These are phyloP conservation scores for Oreohelix idahoensis DNA, from an alignment of 1,140 invertebrate species.

Conservation along the genomic window DNA sequence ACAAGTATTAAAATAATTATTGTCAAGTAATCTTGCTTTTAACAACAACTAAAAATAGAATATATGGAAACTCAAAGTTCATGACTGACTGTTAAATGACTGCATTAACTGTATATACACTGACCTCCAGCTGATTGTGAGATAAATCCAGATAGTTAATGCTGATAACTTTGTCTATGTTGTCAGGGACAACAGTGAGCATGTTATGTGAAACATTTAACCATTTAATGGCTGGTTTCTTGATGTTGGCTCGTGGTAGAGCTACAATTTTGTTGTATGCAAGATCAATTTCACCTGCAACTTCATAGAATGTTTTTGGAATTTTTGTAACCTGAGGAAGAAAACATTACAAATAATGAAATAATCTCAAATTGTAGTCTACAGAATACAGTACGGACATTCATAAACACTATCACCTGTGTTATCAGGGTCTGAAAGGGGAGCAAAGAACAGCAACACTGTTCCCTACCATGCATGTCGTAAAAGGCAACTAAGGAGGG, in stretches of 20 bases:
- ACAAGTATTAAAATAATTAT: too few species aligned
- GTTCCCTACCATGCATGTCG: too few species aligned
- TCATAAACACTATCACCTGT: neutral
- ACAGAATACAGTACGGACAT: neutral
- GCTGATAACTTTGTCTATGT: constrained; percentile 62
- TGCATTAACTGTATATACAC: too few species aligned
- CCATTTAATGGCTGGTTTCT: constrained; percentile 57
- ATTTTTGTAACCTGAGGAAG: constrained; percentile 51
- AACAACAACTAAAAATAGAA: too few species aligned
- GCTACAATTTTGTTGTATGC: constrained; percentile 65
- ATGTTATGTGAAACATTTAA: constrained; percentile 65
- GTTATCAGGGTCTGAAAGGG: too few species aligned
- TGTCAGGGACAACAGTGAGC: constrained; percentile 59
- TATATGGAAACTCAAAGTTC: too few species aligned
- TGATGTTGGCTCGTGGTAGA: constrained; percentile 61
- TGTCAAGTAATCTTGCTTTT: too few species aligned
- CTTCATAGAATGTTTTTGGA: constrained; percentile 65
- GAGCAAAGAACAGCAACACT: too few species aligned
- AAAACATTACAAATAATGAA: neutral
- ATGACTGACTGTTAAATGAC: too few species aligned
- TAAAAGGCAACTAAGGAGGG: too few species aligned
- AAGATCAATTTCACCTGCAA: constrained; percentile 58
- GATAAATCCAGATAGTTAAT: constrained; percentile 62
- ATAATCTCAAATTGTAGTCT: too few species aligned
- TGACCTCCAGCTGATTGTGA: constrained; percentile 64